Base-by-base conservation (phyloP, 2,113 vertebrate species). In the Balaeniceps rex region DNA sequence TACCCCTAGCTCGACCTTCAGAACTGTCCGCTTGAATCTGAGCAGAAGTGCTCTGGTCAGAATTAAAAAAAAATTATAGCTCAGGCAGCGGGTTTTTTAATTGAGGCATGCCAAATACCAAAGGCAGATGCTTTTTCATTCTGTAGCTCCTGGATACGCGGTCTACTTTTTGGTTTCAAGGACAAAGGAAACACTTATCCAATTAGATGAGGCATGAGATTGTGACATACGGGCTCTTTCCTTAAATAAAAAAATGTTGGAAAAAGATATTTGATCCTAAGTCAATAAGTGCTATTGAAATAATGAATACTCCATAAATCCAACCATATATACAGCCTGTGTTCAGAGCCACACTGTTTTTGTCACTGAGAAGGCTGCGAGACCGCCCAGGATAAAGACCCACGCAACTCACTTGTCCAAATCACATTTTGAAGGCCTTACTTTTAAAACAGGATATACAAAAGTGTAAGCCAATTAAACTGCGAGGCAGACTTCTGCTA, bases 181-280 rank as follows among this genome's bases (percentile, higher is more conserved):
- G 97, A 96, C 96, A 97, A 97, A 97, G 95, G 88, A 97, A 97
- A 92, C 96, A 95, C 94, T 98, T 95, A 94, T 91, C 94, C 96
- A 97, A 97, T 98, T 98, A 98, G 96, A 97, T 87, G 90, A 96
- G 83, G 95, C 95, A 93, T 95, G 94, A 96, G 93, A 95, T 96
- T 91, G 90, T 97, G 97, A 96, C 84, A 95, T 96, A 96, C 83
- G 31, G 90, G 94, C 70, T 95, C 76, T 95, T 96, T 83, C 94
- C 81, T 97, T 85, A 97, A 94, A 93, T 54, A 93, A 92, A 97
- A 88, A 90, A 97, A 90, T 21, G 55, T 57, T 95, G 65, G 88
- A 88, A 96, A 96, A 97, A 96, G 63, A 97, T 97, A 97, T 97
- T 96, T 97, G 96, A 97, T 95, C 94, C 64, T 47, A 94, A 96